phyloP scores from a whole-genome alignment of 2,797 vertebrate species.

The Centroberyx gerrardi region DNA sequence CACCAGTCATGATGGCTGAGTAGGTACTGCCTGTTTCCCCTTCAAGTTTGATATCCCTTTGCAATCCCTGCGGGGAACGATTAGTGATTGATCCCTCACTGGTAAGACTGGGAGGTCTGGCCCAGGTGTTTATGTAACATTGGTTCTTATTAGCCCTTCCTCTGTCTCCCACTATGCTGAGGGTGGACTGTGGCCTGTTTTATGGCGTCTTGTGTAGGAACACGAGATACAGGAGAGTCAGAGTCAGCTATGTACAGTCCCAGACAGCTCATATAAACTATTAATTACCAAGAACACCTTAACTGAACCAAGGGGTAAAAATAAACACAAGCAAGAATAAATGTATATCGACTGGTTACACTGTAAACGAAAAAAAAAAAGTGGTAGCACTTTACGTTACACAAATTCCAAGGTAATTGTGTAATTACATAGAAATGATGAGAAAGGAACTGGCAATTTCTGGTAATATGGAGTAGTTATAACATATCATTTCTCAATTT shows the following conservation, averaged over 20 bases:
- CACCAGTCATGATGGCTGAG: slow-evolving; percentile 76
- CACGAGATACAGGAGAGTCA: slow-evolving; percentile 29
- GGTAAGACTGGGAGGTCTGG: slow-evolving; percentile 42
- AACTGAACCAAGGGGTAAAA: not conserved
- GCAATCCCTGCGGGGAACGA: slow-evolving; percentile 19
- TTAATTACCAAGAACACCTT: not conserved
- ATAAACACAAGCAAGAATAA: not conserved
- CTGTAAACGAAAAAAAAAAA: no score
- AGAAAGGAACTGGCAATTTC: no score
- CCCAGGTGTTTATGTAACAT: slow-evolving; percentile 47
- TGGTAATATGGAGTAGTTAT: no score
- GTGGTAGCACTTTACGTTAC: no score
- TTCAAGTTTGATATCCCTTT: slow-evolving; percentile 49
- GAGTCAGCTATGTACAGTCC: slow-evolving; percentile 14
- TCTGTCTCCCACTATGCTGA: slow-evolving; percentile 47
- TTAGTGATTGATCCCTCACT: slow-evolving; percentile 26
- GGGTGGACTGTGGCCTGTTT: slow-evolving; percentile 70
- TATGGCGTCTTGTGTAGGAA: slow-evolving; percentile 66
- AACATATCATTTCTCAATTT: no score
- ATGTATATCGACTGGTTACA: no score
- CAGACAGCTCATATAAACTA: slow-evolving; percentile 42
- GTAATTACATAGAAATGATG: no score
- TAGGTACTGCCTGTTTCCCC: slow-evolving; percentile 23
- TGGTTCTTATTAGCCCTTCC: slow-evolving; percentile 58
- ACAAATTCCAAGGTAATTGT: no score